A percentile compares a stretch with the other conserved stretches of the same genome.
Evolutionary conservation across 2,888 invertebrate species (phyloP).

Genomic region (Drosophila nigricruria): DNA sequence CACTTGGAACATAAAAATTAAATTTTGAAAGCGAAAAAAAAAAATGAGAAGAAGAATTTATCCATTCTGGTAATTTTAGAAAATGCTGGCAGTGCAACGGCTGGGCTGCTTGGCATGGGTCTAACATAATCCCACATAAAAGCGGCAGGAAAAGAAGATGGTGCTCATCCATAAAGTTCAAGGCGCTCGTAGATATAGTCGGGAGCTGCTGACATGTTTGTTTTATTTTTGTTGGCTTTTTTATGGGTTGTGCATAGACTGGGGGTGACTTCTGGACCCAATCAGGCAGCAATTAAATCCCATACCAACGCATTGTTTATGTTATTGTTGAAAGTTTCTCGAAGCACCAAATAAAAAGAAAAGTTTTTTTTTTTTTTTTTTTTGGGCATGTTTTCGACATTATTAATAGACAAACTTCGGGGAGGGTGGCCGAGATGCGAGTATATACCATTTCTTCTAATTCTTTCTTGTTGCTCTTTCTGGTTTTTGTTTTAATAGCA

Average conservation of each 20-base stretch:
- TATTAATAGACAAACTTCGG: slow-evolving; percentile 63
- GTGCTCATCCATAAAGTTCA: slow-evolving; percentile 62
- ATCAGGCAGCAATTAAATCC: slow-evolving; percentile 55
- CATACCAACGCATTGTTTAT: slow-evolving; percentile 68
- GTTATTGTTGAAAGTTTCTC: slow-evolving; percentile 68
- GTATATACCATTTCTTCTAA: background rate
- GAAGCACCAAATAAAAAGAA: slow-evolving; percentile 38
- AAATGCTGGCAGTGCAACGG: slow-evolving; percentile 34
- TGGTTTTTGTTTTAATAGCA: slow-evolving; percentile 10
- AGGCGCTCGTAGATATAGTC: slow-evolving; percentile 64
- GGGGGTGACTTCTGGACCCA: slow-evolving; percentile 43
- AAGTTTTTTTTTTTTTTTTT: slow-evolving; percentile 32
- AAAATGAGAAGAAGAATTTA: background rate
- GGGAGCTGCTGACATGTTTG: slow-evolving; percentile 42
- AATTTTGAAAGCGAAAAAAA: slow-evolving; percentile 52
- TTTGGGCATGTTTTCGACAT: slow-evolving; percentile 43
- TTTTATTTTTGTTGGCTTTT: slow-evolving; percentile 71
- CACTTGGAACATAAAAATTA: slow-evolving; percentile 63
- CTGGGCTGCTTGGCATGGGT: slow-evolving; percentile 57
- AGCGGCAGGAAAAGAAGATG: background rate
- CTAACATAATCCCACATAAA: slow-evolving; percentile 33
- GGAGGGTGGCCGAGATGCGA: slow-evolving; percentile 19
- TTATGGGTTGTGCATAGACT: slow-evolving; percentile 43
- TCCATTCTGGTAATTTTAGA: slow-evolving; percentile 66
- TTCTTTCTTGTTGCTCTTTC: slow-evolving; percentile 9